Evolutionary conservation across 2,888 invertebrate genomes (phyloP).

Genomic region (Ophion slaviceki): DNA sequence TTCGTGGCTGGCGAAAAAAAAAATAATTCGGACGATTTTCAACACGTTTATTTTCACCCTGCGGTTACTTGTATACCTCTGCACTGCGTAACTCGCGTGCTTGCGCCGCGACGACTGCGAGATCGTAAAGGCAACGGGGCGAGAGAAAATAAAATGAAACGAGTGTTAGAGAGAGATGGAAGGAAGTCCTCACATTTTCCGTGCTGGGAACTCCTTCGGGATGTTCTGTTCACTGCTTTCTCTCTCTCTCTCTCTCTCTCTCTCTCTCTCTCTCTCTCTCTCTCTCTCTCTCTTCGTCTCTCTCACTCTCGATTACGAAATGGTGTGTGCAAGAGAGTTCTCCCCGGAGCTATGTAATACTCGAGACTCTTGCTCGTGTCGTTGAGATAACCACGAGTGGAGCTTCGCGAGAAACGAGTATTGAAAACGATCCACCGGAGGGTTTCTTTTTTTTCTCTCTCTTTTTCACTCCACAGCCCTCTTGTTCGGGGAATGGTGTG

Average conservation of each 20-base stretch:
- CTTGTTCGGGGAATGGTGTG: slow-evolving; percentile 31
- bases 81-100: slow-evolving; percentile 30
- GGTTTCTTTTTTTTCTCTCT: slow-evolving; percentile 17
- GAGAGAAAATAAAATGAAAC: slow-evolving; percentile 47
- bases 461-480: slow-evolving; percentile 21
- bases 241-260: slow-evolving; percentile 12
- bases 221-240: slow-evolving; percentile 51
- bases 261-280: slow-evolving; percentile 30
- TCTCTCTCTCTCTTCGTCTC: neutral
- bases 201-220: slow-evolving; percentile 55
- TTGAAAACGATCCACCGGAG: slow-evolving; percentile 55
- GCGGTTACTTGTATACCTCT: slow-evolving; percentile 37
- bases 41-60: slow-evolving; percentile 22
- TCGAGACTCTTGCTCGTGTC: slow-evolving; percentile 50
- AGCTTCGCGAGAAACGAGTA: slow-evolving; percentile 58
- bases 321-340: slow-evolving; percentile 39
- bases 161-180: slow-evolving; percentile 32
- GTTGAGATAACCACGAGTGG: slow-evolving; percentile 57
- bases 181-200: slow-evolving; percentile 57
- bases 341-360: slow-evolving; percentile 54
- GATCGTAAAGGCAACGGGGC: slow-evolving; percentile 56
- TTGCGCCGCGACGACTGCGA: slow-evolving; percentile 40
- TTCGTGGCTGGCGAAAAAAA: neutral
- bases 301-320: slow-evolving; percentile 50
- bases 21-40: slow-evolving; percentile 40